Base-by-base conservation (phyloP, 2,888 invertebrate species). In the Drosophila maculinotata region DNA sequence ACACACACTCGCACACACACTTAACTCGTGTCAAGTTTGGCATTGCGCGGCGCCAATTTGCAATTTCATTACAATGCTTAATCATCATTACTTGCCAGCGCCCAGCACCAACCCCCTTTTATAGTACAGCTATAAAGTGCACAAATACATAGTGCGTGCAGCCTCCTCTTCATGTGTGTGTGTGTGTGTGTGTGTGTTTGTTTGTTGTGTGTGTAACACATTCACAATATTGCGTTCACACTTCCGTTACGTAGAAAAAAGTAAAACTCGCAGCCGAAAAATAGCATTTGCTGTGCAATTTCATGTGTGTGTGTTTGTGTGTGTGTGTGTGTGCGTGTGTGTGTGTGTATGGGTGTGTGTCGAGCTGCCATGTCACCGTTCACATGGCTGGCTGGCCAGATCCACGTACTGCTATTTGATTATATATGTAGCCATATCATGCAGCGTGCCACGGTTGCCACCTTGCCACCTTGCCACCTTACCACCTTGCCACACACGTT, bases 1-100 rank as follows among this genome's bases (percentile, higher is more conserved):
- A 26, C 20, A 65, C 12, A 17, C n/a, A 9, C 14, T 0, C 38
- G n/a, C 42, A 45, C 48, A 36, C 30, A 60, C 62, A 28, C 36
- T 45, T 62, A 36, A 63, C 41, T 52, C 38, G 14, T 42, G 36
- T 20, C 59, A 59, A 41, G 51, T 79, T 76, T 64, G 73, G 68
- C 62, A 62, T 53, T 64, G 64, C 62, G 76, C 66, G 72, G 66
- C 65, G 62, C 79, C 86, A 86, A 86, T 86, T 86, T 87, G 80
- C 80, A 83, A 87, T 86, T 89, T 89, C 86, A 86, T 86, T 89
- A 80, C 88, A 78, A 78, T 83, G 84, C 74, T 88, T 84, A 89
- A 86, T 89, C 89, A 89, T 86, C 87, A 87, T 86, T 82, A 81
- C 72, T 63, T 67, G 78, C 42, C 49, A 48, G 41, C 28, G 20